Conservation (phyloP, 2,888 invertebrate species). For the Dynastes hyllus region DNA sequence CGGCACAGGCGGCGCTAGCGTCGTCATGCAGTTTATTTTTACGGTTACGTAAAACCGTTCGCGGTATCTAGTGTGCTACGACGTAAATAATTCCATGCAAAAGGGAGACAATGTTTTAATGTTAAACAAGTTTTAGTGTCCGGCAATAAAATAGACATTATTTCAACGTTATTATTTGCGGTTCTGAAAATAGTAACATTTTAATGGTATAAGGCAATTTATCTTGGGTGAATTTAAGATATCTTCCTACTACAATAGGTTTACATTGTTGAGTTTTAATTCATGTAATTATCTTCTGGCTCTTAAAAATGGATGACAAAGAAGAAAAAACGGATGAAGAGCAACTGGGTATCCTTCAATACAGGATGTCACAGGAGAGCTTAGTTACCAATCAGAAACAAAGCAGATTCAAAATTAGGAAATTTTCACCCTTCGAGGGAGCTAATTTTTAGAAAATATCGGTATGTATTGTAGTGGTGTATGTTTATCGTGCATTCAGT, state of each 20-base stretch:
- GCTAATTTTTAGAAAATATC: no score
- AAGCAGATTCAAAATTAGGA: no score
- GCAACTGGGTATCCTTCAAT: no score
- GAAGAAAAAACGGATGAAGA: no score
- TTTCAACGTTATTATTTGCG: constrained; percentile 14
- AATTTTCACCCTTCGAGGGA: no score
- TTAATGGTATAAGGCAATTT: constrained; percentile 19
- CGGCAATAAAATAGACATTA: constrained; percentile 2
- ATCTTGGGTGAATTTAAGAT: not conserved
- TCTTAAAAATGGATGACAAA: no score
- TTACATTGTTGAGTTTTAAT: no score
- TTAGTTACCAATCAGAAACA: no score
- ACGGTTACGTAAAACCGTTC: constrained; percentile 21
- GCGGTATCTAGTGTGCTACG: not conserved
- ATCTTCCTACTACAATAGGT: not conserved
- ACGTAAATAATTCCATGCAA: constrained; percentile 23
- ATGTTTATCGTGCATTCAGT: no score
- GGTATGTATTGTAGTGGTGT: no score
- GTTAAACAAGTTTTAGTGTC: constrained; percentile 16
- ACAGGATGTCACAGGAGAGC: no score
- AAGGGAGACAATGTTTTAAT: constrained; percentile 33
- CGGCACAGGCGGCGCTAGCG: not conserved
- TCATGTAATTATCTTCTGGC: no score
- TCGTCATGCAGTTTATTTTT: constrained; percentile 22
- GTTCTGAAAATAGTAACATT: not conserved